Evolutionary conservation across 2,113 vertebrate species (phyloP).

Genomic region (Bucco capensis): DNA sequence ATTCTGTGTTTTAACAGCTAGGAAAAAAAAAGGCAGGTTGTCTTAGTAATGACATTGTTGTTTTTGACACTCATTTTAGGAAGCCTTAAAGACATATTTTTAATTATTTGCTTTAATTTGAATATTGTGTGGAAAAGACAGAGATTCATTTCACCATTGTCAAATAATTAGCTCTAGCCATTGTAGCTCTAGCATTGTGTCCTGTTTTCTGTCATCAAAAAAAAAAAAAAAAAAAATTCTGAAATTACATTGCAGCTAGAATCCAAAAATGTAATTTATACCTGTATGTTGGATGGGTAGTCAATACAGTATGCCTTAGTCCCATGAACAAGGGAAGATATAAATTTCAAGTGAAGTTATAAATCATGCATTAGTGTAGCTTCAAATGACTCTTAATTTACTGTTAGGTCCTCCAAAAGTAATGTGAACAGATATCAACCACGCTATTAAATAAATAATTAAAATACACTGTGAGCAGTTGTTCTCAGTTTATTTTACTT

Average conservation of each 20-base stretch:
- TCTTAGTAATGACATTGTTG: neutral
- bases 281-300: neutral
- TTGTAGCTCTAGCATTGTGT: no score
- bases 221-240: neutral
- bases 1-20: neutral
- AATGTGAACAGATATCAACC: neutral
- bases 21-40: neutral
- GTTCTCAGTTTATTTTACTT: neutral
- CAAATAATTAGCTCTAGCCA: neutral
- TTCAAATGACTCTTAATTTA: neutral
- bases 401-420: neutral
- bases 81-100: neutral
- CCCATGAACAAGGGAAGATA: neutral
- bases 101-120: neutral
- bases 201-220: neutral
- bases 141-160: neutral
- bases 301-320: neutral
- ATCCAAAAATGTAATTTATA: neutral
- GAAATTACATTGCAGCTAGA: neutral
- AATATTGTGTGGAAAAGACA: neutral
- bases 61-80: neutral
- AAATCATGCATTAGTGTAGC: neutral
- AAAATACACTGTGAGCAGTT: neutral
- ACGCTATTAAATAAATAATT: neutral
- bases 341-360: neutral